phyloP scores from a whole-genome alignment of 2,797 vertebrate species.

The Lophotriccus pileatus region DNA sequence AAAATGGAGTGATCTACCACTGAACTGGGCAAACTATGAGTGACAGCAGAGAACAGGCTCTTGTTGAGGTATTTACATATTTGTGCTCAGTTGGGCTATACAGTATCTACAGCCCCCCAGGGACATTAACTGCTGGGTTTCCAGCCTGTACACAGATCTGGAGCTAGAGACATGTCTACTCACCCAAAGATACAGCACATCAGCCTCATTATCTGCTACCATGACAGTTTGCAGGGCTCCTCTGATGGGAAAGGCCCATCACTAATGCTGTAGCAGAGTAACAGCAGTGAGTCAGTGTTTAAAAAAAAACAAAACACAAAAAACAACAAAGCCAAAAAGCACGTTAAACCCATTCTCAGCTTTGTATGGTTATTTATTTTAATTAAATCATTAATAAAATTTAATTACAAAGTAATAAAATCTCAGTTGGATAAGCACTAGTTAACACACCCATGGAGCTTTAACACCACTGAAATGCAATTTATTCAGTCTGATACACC shows the following conservation, averaged over 20 bases:
- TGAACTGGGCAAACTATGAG: background rate
- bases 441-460: background rate
- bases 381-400: background rate
- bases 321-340: background rate
- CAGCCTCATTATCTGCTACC: background rate
- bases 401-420: slow-evolving; percentile 13
- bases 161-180: background rate
- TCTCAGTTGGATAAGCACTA: background rate
- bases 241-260: background rate
- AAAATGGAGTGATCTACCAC: background rate
- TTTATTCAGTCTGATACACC: background rate
- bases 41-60: background rate
- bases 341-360: background rate
- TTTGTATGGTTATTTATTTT: background rate
- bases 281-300: background rate
- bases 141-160: background rate
- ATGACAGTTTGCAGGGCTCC: background rate
- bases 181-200: background rate
- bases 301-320: background rate
- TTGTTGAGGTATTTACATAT: background rate
- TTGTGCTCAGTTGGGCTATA: background rate
- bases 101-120: background rate
- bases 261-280: background rate
- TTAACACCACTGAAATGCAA: background rate
- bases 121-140: background rate